Percentiles rank a stretch among this genome's conserved stretches.
These are phyloP conservation scores for Muscidifurax raptorellus DNA, from an alignment of 1,140 invertebrate species.

Conservation along the genomic window DNA sequence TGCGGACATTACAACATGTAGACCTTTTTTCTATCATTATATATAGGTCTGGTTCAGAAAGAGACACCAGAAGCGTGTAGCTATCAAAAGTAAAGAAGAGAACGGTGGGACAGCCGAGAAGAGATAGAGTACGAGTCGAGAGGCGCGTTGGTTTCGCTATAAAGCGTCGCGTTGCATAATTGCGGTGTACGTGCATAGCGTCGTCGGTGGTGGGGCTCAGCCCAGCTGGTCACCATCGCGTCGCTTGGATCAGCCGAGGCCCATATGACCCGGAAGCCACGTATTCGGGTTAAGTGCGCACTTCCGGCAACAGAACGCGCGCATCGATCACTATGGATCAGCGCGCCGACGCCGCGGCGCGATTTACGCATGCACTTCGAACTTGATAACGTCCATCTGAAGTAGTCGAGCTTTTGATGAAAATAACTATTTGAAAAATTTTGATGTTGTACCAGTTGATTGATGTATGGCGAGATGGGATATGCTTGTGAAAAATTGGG, in stretches of 20 bases:
- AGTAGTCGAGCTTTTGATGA: neutral
- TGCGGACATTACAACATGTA: no score
- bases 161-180: slow-evolving; percentile 45
- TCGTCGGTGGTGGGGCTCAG: neutral
- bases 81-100: neutral
- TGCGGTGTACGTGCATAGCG: slow-evolving; percentile 7
- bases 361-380: neutral
- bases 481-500: no score
- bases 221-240: slow-evolving; percentile 6
- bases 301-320: slow-evolving; percentile 54
- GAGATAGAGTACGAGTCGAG: neutral
- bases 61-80: neutral
- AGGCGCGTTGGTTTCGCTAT: neutral
- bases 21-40: neutral
- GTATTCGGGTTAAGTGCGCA: slow-evolving; percentile 58
- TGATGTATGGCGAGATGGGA: no score
- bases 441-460: no score
- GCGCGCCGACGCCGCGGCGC: neutral
- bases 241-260: slow-evolving; percentile 17
- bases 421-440: no score
- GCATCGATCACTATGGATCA: slow-evolving; percentile 33
- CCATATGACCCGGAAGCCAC: slow-evolving; percentile 54
- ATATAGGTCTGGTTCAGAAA: no score
- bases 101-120: neutral
- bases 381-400: neutral